Base-by-base conservation (phyloP, 2,888 invertebrate species). In the Hydriomena furcata region DNA sequence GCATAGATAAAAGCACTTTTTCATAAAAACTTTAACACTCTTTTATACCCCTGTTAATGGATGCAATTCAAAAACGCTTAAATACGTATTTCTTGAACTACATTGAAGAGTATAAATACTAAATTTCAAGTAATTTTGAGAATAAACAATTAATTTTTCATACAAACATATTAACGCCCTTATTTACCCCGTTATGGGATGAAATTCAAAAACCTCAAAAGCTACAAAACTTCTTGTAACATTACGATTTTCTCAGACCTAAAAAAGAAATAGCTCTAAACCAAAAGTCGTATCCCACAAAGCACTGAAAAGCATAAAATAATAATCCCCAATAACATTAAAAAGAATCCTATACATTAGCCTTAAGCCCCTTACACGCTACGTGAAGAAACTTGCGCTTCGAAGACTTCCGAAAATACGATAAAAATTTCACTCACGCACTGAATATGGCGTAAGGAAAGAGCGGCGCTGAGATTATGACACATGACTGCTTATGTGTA, bases 381-480 rank as follows among this genome's bases (percentile, higher is more conserved):
- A 36, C 37, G 35, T 28, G 40, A 38, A 25, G 38, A 35, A 34
- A 41, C 34, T 34, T 13, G 59, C 52, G 61, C 64, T 53, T 46
- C 58, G 44, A 12, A 17, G 56, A 41, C 25, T 54, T 32, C 32
- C 54, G 56, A 57, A 66, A 63, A 63, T 38, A 63, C 54, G 56
- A 53, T 63, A 64, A 55, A 57, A 47, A 72, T 67, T 71, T 70
- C 61, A 64, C 65, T 65, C 71, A 71, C 70, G 72, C 61, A 65
- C 66, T 7, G 13, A 13, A 23, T 61, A 61, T 63, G 63, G 60
- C 47, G 32, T 27, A 41, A 27, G 40, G 48, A 31, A 48, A 48
- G 51, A 53, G 53, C 58, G 50, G 50, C 45, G 43, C 55, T 47
- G 53, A 52, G 55, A 60, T 60, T 58, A 54, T 40, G 55, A 51